Conservation (phyloP, 2,888 invertebrate species). For the Lithophane semibrunnea region DNA sequence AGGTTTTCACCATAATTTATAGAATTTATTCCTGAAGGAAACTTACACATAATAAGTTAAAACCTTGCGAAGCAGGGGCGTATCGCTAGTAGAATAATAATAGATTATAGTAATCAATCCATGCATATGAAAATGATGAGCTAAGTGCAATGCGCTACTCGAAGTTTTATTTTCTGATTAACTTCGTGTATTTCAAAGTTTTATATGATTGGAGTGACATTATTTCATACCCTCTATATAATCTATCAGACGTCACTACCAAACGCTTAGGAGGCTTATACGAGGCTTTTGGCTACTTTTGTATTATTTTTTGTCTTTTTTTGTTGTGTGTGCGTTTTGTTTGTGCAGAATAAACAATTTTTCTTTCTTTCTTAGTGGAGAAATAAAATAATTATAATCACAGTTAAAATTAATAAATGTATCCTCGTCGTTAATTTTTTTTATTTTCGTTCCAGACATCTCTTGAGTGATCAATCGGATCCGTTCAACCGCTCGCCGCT, state of each 20-base stretch:
- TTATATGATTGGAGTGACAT: background rate
- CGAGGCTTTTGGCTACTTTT: too few species aligned
- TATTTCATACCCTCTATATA: background rate
- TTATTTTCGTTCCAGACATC: slow-evolving; percentile 91
- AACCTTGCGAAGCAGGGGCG: background rate
- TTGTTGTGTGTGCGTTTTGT: too few species aligned
- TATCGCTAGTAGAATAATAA: background rate
- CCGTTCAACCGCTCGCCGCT: slow-evolving; percentile 98
- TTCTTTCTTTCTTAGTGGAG: too few species aligned
- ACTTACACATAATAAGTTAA: background rate
- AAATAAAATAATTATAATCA: background rate
- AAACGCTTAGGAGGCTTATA: background rate
- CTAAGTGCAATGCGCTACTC: background rate
- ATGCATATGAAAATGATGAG: background rate
- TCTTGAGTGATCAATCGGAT: slow-evolving; percentile 97
- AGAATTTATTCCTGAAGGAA: background rate
- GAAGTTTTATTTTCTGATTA: background rate
- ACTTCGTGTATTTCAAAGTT: background rate
- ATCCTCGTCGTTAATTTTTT: background rate
- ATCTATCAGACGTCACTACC: background rate
- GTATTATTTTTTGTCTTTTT: too few species aligned
- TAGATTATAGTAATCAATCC: background rate
- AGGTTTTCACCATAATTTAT: background rate
- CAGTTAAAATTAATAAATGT: background rate
- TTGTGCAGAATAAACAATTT: too few species aligned